phyloP scores from a whole-genome alignment of 2,797 vertebrate genomes.

The Scarus forsteni region DNA sequence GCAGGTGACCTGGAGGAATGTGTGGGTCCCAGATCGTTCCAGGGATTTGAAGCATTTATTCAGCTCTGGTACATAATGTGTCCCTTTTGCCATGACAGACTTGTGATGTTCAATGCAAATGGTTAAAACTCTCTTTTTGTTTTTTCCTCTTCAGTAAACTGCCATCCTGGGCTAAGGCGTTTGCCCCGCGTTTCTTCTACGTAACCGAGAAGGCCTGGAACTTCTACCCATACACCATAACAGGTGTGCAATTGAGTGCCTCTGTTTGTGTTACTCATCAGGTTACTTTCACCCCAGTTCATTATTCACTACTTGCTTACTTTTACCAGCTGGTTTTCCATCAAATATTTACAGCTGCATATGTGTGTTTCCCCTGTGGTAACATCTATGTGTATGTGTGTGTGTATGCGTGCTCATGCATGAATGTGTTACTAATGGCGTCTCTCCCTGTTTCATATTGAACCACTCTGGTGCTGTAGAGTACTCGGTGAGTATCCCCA shows the following conservation, averaged over 20 bases:
- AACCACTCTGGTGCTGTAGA: constrained; percentile 77
- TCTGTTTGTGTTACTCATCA: constrained; percentile 46
- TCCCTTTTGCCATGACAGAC: no score
- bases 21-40: no score
- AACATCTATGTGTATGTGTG: constrained; percentile 19
- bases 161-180: constrained; percentile 82
- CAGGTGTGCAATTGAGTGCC: constrained; percentile 67
- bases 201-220: constrained; percentile 90
- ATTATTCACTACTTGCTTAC: constrained; percentile 55
- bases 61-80: no score
- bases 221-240: constrained; percentile 89
- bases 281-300: constrained; percentile 38
- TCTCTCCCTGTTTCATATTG: constrained; percentile 54
- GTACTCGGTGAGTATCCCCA: constrained; percentile 84
- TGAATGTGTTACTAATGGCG: constrained; percentile 63
- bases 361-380: constrained; percentile 32
- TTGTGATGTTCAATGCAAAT: no score
- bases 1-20: no score
- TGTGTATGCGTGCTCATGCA: constrained; percentile 46
- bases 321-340: constrained; percentile 52
- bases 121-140: constrained; percentile 5
- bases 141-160: constrained; percentile 81
- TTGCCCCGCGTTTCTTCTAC: constrained; percentile 87
- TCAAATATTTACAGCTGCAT: constrained; percentile 61
- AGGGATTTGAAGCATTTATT: no score